phyloP scores from a whole-genome alignment of 2,888 invertebrate genomes.

The Drosophila diplacantha region DNA sequence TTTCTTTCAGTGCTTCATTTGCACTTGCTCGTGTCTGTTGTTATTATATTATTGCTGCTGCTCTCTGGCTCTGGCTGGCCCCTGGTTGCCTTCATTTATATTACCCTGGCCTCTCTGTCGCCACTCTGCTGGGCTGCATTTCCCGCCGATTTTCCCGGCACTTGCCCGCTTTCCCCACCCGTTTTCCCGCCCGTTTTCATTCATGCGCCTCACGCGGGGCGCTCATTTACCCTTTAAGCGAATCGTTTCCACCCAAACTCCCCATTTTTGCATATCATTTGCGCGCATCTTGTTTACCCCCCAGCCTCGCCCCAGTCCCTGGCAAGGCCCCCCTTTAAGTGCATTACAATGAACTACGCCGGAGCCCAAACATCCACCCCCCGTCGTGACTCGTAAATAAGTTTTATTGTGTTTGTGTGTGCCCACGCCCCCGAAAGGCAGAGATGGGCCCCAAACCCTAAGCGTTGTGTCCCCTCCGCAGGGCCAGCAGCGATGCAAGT shows the following conservation, averaged over 20 bases:
- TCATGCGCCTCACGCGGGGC: constrained; percentile 59
- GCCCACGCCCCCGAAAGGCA: constrained; percentile 24
- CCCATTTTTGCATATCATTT: constrained; percentile 68
- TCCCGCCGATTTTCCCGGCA: constrained; percentile 17
- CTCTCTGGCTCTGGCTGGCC: constrained; percentile 20
- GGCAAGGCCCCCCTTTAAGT: constrained; percentile 53
- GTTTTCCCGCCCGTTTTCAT: constrained; percentile 45
- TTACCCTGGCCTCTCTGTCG: constrained; percentile 41
- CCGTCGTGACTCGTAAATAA: constrained; percentile 75
- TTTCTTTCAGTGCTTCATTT: constrained; percentile 22
- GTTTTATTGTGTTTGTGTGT: constrained; percentile 69
- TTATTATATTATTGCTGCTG: constrained; percentile 41
- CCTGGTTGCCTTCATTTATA: constrained; percentile 51
- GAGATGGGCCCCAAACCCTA: constrained; percentile 13
- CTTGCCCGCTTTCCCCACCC: constrained; percentile 5
- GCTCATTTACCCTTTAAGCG: constrained; percentile 71
- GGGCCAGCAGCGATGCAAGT: constrained; percentile 56
- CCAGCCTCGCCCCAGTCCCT: background rate
- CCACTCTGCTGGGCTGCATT: constrained; percentile 6
- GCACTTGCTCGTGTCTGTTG: constrained; percentile 32
- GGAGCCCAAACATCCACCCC: constrained; percentile 48
- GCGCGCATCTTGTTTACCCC: constrained; percentile 63
- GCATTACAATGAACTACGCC: constrained; percentile 71
- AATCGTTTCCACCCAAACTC: constrained; percentile 43
- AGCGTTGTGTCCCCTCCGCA: background rate